Evolutionary conservation across 2,113 vertebrate genomes (phyloP).

Genomic region (Pandion haliaetus): DNA sequence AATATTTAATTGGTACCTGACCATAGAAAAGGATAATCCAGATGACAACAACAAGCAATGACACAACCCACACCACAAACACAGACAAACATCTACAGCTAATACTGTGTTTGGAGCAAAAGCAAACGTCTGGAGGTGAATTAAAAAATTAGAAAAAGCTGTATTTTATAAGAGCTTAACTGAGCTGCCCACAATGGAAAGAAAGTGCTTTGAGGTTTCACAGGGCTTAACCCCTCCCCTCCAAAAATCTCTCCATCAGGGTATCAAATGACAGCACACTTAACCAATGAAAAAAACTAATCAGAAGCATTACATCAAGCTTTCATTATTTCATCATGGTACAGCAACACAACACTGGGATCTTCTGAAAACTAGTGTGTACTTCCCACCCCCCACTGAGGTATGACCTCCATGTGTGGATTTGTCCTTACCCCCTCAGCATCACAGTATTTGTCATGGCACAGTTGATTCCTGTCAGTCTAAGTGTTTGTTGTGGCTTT

Average conservation of each 20-base stretch:
- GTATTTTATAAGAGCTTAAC: conserved; percentile 4
- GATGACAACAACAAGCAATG: neutral
- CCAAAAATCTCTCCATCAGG: neutral
- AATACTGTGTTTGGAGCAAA: conserved; percentile 34
- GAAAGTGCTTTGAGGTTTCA: conserved; percentile 44
- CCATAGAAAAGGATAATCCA: neutral
- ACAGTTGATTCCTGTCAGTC: neutral
- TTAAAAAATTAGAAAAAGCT: conserved; percentile 48
- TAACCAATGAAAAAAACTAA: neutral
- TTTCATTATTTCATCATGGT: neutral
- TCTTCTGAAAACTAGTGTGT: neutral
- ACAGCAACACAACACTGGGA: neutral
- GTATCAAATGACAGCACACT: conserved; percentile 18
- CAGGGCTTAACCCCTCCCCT: neutral
- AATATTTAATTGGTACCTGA: conserved; percentile 15
- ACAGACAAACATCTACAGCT: conserved; percentile 20
- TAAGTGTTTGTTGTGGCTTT: neutral
- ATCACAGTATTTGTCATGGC: neutral
- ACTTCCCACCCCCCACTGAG: neutral
- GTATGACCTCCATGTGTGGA: neutral
- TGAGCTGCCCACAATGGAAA: conserved; percentile 37
- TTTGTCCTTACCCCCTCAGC: neutral
- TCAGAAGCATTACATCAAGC: neutral
- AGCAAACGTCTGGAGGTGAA: conserved; percentile 47
- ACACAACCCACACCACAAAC: neutral